Evolutionary conservation across 2,113 vertebrate genomes (phyloP).

Genomic region (Nothocercus julius): DNA sequence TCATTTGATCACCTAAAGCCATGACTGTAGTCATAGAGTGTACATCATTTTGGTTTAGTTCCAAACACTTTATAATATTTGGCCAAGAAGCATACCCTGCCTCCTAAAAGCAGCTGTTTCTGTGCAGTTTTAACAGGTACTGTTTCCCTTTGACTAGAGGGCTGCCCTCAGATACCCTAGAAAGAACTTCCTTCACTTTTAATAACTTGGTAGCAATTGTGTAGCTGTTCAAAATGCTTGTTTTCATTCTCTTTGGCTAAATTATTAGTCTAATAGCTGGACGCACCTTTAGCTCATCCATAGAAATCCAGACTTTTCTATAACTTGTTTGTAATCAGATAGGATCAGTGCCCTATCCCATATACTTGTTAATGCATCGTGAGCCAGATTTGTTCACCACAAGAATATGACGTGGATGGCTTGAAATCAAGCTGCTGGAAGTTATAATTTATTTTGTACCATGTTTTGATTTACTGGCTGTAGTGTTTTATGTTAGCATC

Average conservation of each 20-base stretch:
- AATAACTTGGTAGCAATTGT: not conserved
- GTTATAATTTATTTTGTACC: not conserved
- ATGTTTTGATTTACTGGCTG: not conserved
- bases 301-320: not conserved
- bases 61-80: not conserved
- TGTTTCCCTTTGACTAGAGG: not conserved
- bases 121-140: not conserved
- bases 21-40: not conserved
- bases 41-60: not conserved
- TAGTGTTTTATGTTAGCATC: not conserved
- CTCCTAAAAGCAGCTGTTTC: not conserved
- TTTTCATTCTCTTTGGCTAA: not conserved
- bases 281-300: not conserved
- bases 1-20: not conserved
- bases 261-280: not conserved
- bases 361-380: not conserved
- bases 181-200: not conserved
- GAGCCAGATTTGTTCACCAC: not conserved
- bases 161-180: not conserved
- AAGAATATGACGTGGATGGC: not conserved
- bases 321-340: not conserved
- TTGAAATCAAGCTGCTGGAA: not conserved
- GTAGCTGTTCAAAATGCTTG: not conserved
- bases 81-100: not conserved
- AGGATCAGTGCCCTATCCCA: fast-evolving